Conservation (phyloP, 2,888 invertebrate species). For the Adelphocoris suturalis region DNA sequence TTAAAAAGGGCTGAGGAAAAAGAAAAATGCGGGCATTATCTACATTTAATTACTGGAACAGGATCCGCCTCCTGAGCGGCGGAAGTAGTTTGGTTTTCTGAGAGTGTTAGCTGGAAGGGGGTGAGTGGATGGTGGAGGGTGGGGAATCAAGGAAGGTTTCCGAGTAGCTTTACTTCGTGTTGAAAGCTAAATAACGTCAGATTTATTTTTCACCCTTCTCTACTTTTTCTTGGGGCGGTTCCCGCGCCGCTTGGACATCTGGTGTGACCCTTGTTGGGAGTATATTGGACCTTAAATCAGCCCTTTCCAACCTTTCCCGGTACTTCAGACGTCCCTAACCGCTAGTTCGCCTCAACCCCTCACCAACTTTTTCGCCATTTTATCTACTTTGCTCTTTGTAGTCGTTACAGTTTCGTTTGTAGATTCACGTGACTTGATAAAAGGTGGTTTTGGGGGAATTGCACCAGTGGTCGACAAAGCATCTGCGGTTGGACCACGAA, state of each 20-base stretch:
- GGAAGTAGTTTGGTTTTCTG: slow-evolving; percentile 46
- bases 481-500: too few relatives aligned
- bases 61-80: slow-evolving; percentile 16
- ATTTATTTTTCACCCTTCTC: slow-evolving; percentile 37
- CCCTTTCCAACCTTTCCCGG: slow-evolving; percentile 13
- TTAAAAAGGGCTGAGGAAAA: neutral
- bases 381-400: too few relatives aligned
- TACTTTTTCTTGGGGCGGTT: neutral
- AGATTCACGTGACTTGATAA: too few relatives aligned
- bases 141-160: neutral
- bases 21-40: slow-evolving; percentile 56
- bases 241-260: slow-evolving; percentile 54
- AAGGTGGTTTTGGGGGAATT: too few relatives aligned
- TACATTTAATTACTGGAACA: slow-evolving; percentile 63
- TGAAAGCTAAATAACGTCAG: slow-evolving; percentile 10
- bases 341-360: neutral
- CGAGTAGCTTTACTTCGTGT: slow-evolving; percentile 12
- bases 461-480: too few relatives aligned
- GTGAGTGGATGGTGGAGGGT: neutral
- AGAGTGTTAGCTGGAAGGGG: neutral
- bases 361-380: too few relatives aligned
- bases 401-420: too few relatives aligned
- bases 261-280: slow-evolving; percentile 62
- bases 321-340: neutral
- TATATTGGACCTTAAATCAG: slow-evolving; percentile 69